Percentiles rank a stretch among this genome's conserved stretches.
Conservation (phyloP, 2,113 vertebrate species). For the Furnarius figulus region DNA sequence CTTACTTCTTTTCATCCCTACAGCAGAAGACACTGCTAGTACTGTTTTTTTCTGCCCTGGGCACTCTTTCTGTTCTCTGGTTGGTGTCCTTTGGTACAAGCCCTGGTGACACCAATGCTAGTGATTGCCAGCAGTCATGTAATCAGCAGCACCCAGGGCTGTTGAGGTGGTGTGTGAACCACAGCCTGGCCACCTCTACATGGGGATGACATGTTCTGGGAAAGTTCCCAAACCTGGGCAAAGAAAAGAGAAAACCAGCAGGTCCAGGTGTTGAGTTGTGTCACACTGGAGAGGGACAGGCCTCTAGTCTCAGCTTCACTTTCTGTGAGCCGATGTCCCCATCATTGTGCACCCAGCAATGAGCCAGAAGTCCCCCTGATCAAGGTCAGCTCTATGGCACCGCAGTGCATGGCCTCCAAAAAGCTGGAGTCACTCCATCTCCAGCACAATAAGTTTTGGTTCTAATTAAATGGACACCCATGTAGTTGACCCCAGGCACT, state of each 20-base stretch:
- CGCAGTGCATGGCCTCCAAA: neutral
- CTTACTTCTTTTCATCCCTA: neutral
- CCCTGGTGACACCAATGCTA: neutral
- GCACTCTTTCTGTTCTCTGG: rapidly evolving
- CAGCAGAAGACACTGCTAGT: neutral
- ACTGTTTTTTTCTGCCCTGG: neutral
- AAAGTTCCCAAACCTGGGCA: neutral
- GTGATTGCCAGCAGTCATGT: neutral
- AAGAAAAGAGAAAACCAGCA: neutral
- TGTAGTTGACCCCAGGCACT: neutral
- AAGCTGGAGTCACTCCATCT: neutral
- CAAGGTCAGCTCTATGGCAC: rapidly evolving
- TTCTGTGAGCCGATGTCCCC: rapidly evolving
- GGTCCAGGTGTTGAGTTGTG: neutral
- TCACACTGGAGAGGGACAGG: neutral
- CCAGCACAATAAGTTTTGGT: neutral
- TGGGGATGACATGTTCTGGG: neutral
- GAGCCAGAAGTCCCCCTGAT: neutral
- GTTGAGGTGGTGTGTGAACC: neutral
- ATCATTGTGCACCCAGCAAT: neutral
- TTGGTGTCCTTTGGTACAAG: neutral
- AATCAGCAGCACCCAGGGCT: neutral
- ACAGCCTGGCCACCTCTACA: neutral
- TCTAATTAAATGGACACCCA: neutral
- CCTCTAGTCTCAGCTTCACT: rapidly evolving